Evolutionary conservation across 2,888 invertebrate species (phyloP).

Genomic region (Drosophila siamana): DNA sequence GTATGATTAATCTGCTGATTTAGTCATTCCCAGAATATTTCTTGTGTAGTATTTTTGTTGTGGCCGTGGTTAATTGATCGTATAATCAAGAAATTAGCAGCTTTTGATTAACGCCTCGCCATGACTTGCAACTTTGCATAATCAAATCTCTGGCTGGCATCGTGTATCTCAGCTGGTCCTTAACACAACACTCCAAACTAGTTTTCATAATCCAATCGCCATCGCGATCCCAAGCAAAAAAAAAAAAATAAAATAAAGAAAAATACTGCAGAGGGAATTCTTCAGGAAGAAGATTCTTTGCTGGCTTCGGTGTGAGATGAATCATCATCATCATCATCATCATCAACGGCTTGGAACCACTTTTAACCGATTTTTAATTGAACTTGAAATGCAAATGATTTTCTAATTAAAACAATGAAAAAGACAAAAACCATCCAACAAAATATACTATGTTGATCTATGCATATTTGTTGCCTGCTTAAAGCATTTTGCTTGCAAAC

Average conservation of each 20-base stretch:
- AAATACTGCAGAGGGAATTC: background rate
- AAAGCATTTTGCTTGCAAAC: background rate
- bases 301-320: background rate
- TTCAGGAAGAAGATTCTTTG: background rate
- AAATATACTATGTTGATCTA: background rate
- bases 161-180: slow-evolving; percentile 2
- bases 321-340: background rate
- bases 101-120: slow-evolving; percentile 37
- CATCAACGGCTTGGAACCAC: background rate
- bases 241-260: too few relatives aligned
- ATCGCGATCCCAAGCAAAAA: too few relatives aligned
- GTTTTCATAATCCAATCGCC: background rate
- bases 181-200: slow-evolving; percentile 6
- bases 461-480: too few relatives aligned
- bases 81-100: slow-evolving; percentile 53
- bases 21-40: slow-evolving; percentile 44
- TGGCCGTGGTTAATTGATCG: slow-evolving; percentile 52
- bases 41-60: slow-evolving; percentile 10
- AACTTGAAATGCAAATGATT: slow-evolving; percentile 1
- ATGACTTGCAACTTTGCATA: slow-evolving; percentile 31
- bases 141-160: slow-evolving; percentile 1
- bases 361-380: background rate
- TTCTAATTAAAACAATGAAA: background rate
- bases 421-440: background rate
- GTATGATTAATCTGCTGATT: slow-evolving; percentile 58